phyloP scores from a whole-genome alignment of 2,888 invertebrate species.

The Leptodirus hochenwartii region DNA sequence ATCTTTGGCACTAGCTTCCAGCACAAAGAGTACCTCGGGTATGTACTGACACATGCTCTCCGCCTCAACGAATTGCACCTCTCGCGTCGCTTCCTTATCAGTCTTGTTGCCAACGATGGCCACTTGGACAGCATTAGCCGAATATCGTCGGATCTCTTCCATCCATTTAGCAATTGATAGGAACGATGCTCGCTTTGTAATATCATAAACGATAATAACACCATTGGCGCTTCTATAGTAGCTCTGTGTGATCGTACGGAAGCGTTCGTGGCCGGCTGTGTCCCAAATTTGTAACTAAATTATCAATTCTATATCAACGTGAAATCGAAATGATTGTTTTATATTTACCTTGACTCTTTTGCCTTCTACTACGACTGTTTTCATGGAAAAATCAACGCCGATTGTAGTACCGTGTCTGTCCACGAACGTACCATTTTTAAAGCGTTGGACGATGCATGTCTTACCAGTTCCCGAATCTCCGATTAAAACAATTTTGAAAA shows the following conservation, averaged over 20 bases:
- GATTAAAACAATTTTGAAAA: conserved; percentile 89
- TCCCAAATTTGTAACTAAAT: conserved; percentile 87
- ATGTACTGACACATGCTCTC: conserved; percentile 72
- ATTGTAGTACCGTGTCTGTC: conserved; percentile 94
- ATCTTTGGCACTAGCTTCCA: conserved; percentile 83
- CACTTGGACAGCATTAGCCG: conserved; percentile 79
- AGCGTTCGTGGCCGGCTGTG: conserved; percentile 91
- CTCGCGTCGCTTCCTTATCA: conserved; percentile 61
- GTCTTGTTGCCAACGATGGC: conserved; percentile 87
- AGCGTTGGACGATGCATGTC: conserved; percentile 89
- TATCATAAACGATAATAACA: conserved; percentile 93
- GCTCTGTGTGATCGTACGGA: conserved; percentile 92
- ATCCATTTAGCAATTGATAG: conserved; percentile 87
- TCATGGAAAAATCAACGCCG: conserved; percentile 97
- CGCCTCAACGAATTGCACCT: conserved; percentile 74
- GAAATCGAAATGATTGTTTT: conserved; percentile 3
- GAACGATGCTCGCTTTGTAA: conserved; percentile 84
- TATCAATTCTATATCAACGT: conserved; percentile 4
- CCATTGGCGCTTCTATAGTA: conserved; percentile 95
- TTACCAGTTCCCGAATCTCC: conserved; percentile 85
- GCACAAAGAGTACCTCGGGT: conserved; percentile 69
- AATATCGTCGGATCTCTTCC: conserved; percentile 86
- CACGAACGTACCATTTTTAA: conserved; percentile 88
- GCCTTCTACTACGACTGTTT: conserved; percentile 82
- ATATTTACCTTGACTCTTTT: conserved; percentile 91